Evolutionary conservation across 1,140 invertebrate genomes (phyloP).

Genomic region (Magallana angulata): DNA sequence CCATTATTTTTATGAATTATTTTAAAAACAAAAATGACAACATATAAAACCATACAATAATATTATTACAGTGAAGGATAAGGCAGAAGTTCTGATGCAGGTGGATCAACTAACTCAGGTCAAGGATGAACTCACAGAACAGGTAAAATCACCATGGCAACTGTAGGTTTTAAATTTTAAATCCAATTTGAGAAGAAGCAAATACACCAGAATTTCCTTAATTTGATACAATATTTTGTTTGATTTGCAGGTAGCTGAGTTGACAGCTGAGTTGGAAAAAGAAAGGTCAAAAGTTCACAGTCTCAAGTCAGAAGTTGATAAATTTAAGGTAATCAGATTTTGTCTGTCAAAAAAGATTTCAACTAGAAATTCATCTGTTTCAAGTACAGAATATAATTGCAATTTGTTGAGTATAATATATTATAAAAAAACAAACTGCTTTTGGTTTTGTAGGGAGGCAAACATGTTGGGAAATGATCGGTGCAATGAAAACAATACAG

Average conservation of each 20-base stretch:
- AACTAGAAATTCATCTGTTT: too few species aligned
- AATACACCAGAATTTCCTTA: too few species aligned
- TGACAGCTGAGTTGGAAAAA: constrained; percentile 88
- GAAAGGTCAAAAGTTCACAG: constrained; percentile 87
- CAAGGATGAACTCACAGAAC: constrained; percentile 86
- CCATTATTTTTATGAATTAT: too few species aligned
- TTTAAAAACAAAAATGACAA: too few species aligned
- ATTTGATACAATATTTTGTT: constrained; percentile 43
- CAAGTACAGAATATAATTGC: not conserved
- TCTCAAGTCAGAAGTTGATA: constrained; percentile 83
- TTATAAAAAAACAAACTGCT: not conserved
- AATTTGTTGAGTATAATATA: not conserved
- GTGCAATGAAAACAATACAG: not conserved
- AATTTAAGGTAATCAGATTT: constrained; percentile 75
- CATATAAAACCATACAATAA: too few species aligned
- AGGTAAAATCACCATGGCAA: constrained; percentile 64
- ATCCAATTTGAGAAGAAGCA: too few species aligned
- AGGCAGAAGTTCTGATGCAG: constrained; percentile 88
- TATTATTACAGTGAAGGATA: constrained; percentile 85
- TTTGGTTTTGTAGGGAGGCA: constrained; percentile 48
- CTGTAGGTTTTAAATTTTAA: too few species aligned
- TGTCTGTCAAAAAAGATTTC: not conserved
- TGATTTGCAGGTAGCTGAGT: constrained; percentile 82
- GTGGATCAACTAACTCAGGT: constrained; percentile 86
- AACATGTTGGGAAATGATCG: constrained; percentile 41